These are phyloP conservation scores for Tarsius wallacei DNA, from an alignment of 2,797 vertebrate genomes.

Conservation along the genomic window DNA sequence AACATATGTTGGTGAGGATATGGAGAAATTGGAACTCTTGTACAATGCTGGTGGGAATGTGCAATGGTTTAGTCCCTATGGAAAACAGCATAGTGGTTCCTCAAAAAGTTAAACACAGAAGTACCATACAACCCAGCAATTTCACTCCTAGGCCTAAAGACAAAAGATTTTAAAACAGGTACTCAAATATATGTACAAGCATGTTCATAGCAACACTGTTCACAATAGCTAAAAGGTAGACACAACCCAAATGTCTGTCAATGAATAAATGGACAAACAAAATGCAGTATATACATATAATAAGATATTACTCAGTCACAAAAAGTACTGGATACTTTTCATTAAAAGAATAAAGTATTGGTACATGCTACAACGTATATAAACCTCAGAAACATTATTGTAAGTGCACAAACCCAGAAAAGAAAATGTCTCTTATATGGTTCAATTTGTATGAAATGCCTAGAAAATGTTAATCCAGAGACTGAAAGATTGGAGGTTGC, in stretches of 20 bases:
- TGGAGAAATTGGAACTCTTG: not conserved
- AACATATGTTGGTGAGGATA: not conserved
- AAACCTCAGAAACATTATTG: not conserved
- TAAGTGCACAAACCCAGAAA: not conserved
- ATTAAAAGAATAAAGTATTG: not conserved
- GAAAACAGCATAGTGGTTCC: not conserved
- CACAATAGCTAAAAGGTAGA: not conserved
- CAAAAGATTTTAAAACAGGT: not conserved
- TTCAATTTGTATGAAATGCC: not conserved
- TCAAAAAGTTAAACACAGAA: not conserved
- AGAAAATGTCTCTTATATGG: not conserved
- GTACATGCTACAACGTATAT: not conserved
- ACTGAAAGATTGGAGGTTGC: not conserved
- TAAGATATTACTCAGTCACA: not conserved
- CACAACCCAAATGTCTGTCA: not conserved
- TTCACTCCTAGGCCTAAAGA: not conserved
- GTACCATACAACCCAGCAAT: not conserved
- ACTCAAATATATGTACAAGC: not conserved
- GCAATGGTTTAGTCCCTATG: not conserved
- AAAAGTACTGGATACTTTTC: not conserved
- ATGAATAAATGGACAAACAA: not conserved
- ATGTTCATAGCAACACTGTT: not conserved
- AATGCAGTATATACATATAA: rapidly evolving
- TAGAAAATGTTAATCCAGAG: not conserved
- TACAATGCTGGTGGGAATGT: not conserved